These are phyloP conservation scores for Mesocentrotus franciscanus DNA, from an alignment of 53 echinoderm and acorn worm genomes.

Conservation along the genomic window DNA sequence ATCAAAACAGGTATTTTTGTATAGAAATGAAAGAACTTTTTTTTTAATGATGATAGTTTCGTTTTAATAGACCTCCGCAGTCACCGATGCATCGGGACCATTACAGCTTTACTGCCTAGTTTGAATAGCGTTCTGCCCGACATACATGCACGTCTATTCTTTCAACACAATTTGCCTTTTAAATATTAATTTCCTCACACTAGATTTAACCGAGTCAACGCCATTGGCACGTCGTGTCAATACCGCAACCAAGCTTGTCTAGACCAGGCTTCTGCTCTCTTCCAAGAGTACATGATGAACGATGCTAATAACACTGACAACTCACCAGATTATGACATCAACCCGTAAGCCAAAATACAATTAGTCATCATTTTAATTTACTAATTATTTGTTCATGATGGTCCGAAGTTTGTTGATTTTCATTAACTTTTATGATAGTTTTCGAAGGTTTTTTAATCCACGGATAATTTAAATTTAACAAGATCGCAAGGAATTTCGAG, in stretches of 20 bases:
- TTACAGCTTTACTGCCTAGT: too few relatives aligned
- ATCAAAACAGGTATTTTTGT: too few relatives aligned
- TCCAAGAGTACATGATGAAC: constrained; percentile 73
- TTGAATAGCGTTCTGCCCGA: background rate
- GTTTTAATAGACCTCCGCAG: too few relatives aligned
- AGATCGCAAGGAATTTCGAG: too few relatives aligned
- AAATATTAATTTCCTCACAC: background rate
- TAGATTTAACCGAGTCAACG: constrained; percentile 90
- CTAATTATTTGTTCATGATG: too few relatives aligned
- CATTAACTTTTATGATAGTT: too few relatives aligned
- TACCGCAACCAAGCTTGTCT: constrained; percentile 84
- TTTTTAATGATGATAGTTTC: too few relatives aligned
- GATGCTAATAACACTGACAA: constrained; percentile 16
- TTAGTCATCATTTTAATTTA: background rate
- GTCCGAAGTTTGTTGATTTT: too few relatives aligned
- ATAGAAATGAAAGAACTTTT: too few relatives aligned
- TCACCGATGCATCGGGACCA: too few relatives aligned
- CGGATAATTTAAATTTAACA: too few relatives aligned
- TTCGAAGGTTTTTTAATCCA: too few relatives aligned
- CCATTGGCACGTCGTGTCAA: constrained; percentile 81
- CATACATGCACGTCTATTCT: background rate
- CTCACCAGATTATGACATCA: constrained; percentile 19
- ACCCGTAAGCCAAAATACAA: constrained; percentile 70
- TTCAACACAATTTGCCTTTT: background rate
- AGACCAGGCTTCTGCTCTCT: constrained; percentile 64